Evolutionary conservation across 1,140 invertebrate species (phyloP).

Genomic region (Octopus sinensis): DNA sequence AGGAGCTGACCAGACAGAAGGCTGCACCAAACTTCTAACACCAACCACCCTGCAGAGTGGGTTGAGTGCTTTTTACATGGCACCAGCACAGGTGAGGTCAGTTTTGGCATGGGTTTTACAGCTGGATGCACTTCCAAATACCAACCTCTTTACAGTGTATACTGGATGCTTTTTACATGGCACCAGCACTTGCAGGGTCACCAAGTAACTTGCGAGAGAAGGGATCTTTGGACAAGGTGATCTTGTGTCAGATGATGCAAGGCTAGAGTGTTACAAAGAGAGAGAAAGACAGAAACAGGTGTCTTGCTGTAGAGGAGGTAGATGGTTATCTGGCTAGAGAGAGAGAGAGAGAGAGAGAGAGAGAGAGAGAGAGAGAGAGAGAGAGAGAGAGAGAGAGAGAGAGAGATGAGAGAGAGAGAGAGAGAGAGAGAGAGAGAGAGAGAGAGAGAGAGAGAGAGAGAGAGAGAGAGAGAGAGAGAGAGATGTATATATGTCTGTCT

Average conservation of each 20-base stretch:
- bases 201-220: not conserved
- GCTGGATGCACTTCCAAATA: no score
- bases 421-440: not conserved
- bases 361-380: conserved; percentile 2
- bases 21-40: not conserved
- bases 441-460: not conserved
- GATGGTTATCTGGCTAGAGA: not conserved
- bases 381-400: not conserved
- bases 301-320: not conserved
- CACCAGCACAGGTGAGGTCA: no score
- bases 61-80: no score
- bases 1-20: not conserved
- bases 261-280: not conserved
- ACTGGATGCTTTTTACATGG: not conserved
- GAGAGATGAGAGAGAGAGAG: not conserved
- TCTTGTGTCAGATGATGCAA: not conserved
- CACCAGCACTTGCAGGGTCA: not conserved
- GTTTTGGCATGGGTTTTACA: no score
- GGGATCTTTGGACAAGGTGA: not conserved
- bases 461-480: no score
- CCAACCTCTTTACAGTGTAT: no score
- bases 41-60: no score
- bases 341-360: not conserved
- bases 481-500: no score
- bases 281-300: not conserved